Conservation (phyloP, 2,888 invertebrate species). For the Invenusta paracnida region DNA sequence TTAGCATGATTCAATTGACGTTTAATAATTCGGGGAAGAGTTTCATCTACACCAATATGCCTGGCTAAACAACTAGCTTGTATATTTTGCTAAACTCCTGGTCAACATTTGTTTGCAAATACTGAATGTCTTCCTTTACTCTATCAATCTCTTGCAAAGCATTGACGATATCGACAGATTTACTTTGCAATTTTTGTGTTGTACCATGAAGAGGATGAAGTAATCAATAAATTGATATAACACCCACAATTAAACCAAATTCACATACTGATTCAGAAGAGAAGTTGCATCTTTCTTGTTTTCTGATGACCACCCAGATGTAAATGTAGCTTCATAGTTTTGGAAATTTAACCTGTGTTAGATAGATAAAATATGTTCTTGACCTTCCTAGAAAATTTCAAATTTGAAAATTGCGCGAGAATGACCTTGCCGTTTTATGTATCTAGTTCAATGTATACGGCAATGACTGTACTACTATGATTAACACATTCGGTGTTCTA, state of each 20-base stretch:
- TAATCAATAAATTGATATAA: neutral
- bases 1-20: constrained; percentile 23
- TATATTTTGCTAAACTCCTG: constrained; percentile 29
- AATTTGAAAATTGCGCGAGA: no score
- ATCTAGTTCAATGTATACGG: no score
- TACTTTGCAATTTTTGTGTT: constrained; percentile 21
- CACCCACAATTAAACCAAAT: constrained; percentile 22
- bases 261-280: constrained; percentile 26
- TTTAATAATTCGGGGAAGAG: constrained; percentile 23
- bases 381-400: no score
- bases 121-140: constrained; percentile 23
- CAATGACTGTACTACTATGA: no score
- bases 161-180: constrained; percentile 9
- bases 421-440: no score
- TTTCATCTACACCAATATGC: constrained; percentile 26
- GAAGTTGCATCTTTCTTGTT: constrained; percentile 26
- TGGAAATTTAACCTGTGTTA: no score
- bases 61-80: constrained; percentile 19
- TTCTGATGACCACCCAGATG: constrained; percentile 29
- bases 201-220: constrained; percentile 29
- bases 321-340: constrained; percentile 29
- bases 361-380: no score
- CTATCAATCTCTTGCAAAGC: constrained; percentile 23
- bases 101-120: constrained; percentile 26
- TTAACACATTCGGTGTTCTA: no score